phyloP scores from a whole-genome alignment of 1,140 invertebrate species.

The Temnothorax nylanderi region DNA sequence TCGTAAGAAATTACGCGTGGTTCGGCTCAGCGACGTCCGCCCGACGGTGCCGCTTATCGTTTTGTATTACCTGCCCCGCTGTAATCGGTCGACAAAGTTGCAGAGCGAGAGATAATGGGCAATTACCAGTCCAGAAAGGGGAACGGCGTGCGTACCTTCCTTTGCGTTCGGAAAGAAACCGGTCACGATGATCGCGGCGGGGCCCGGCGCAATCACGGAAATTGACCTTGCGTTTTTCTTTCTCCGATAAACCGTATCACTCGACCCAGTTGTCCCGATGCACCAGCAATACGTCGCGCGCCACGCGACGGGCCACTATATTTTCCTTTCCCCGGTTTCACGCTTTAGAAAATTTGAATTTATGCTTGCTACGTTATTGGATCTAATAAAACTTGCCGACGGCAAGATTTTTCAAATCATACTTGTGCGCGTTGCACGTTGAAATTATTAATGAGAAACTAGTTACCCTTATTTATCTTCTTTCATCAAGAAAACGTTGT shows the following conservation, averaged over 20 bases:
- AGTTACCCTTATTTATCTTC: neutral
- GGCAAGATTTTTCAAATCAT: neutral
- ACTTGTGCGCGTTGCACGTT: neutral
- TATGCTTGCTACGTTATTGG: too few relatives aligned
- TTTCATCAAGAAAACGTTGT: conserved; percentile 20
- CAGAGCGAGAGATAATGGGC: conserved; percentile 40
- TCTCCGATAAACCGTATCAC: conserved; percentile 33
- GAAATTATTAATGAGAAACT: conserved; percentile 29
- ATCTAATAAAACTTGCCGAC: neutral
- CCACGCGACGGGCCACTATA: too few relatives aligned
- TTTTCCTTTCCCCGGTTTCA: neutral
- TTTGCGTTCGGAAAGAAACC: conserved; percentile 41
- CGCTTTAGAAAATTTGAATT: neutral
- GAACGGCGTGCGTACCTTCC: conserved; percentile 30
- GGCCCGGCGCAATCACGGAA: conserved; percentile 19
- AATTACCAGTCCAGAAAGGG: conserved; percentile 32
- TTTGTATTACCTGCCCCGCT: neutral
- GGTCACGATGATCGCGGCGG: conserved; percentile 42
- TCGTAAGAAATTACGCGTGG: conserved; percentile 5
- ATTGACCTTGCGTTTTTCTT: conserved; percentile 14
- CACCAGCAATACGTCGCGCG: too few relatives aligned
- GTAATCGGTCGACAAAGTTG: conserved; percentile 35
- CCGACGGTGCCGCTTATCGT: conserved; percentile 20
- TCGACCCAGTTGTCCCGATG: neutral
- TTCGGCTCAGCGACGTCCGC: neutral